These are phyloP conservation scores for Atherinomorus stipes DNA, from an alignment of 2,113 vertebrate genomes.

Conservation along the genomic window DNA sequence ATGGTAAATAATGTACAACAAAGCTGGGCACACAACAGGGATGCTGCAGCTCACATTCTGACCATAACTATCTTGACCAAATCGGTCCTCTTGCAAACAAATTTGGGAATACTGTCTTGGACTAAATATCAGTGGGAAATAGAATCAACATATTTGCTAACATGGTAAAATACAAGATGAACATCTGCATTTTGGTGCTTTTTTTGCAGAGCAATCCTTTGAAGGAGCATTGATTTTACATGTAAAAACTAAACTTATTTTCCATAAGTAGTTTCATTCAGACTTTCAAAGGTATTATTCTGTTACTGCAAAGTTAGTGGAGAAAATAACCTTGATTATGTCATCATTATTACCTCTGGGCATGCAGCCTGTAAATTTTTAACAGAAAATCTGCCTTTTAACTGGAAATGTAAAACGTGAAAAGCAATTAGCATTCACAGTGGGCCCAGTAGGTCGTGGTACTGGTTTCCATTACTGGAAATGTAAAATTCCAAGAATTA, in stretches of 20 bases:
- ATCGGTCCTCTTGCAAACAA: not conserved
- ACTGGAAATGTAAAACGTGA: not conserved
- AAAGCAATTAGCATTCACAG: slow-evolving; percentile 1
- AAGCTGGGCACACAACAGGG: too few species aligned
- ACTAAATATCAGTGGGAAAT: too few species aligned
- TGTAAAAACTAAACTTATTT: too few species aligned
- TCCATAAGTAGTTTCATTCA: too few species aligned
- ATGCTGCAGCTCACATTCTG: too few species aligned
- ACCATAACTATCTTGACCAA: too few species aligned
- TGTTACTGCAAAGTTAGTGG: not conserved
- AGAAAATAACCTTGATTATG: slow-evolving; percentile 8
- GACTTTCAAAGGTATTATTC: accelerated
- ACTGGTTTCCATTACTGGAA: not conserved
- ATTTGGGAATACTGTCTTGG: not conserved
- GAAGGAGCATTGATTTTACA: not conserved
- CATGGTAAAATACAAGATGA: not conserved
- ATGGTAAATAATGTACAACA: too few species aligned
- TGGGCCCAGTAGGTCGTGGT: not conserved
- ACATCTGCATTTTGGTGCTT: not conserved
- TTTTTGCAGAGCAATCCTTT: not conserved
- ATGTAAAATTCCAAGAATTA: not conserved
- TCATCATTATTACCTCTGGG: slow-evolving; percentile 4
- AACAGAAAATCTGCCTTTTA: slow-evolving; percentile 11
- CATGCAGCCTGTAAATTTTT: slow-evolving; percentile 5
- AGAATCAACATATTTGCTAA: not conserved